Evolutionary conservation across 2,113 vertebrate genomes (phyloP), one percentile per base, ranked within the genome.

Genomic region (Pyrgilauda ruficollis): DNA sequence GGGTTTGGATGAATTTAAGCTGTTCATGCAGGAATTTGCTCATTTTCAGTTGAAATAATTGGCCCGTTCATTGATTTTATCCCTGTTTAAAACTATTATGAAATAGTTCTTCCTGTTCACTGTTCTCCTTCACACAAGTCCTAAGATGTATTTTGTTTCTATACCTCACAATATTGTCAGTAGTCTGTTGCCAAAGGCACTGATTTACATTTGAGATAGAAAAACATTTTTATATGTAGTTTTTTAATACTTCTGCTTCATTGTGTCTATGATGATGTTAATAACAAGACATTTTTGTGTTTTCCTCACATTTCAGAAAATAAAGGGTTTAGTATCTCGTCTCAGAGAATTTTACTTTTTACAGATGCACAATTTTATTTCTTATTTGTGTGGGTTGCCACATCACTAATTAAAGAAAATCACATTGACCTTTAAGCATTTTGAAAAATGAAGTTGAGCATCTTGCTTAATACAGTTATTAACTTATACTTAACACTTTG

Each of bases 401-500:
- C 37, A 66, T 55, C 10, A 7, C 46, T 83, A 75, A 80, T 43
- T 62, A 62, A 87, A 87, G 53, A 74, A 94, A 50, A 14, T 21
- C 46, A 18, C 6, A 1, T 0, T 70, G 63, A 55, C 70, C 46
- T 74, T 35, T 47, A 37, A 78, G 15, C 6, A 30, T 87, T 89
- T 66, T 75, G 72, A 55, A 63, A 89, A 86, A n/a, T 35, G 69
- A 61, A 63, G 30, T 3, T 12, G 27, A 68, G 12, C 37, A 22
- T 41, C 30, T 53, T 74, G 22, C 69, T 64, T 76, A 46, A 43
- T 67, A 7, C 66, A 79, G 27, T 72, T 66, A 18, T 28, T 94
- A 84, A 87, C 68, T 46, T 49, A n/a, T 17, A 26, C 76, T 97
- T 89, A 96, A 87, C 50, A 27, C 74, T 97, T 90, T 95, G 50